Base-by-base conservation (phyloP, 2,888 invertebrate species). In the Hypena proboscidalis region DNA sequence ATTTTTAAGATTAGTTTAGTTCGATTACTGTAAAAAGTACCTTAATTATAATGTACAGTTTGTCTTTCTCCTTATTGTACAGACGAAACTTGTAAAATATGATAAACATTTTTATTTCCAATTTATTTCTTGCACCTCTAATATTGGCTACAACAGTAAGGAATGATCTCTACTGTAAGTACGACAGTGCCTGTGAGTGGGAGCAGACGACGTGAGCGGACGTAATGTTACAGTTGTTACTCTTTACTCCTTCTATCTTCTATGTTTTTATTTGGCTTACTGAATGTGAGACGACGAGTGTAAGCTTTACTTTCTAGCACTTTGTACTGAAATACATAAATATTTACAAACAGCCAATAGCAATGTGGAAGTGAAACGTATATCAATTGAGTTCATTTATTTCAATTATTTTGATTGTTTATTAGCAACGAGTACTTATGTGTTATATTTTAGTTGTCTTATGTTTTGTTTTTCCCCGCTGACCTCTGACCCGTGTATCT, bases 401-500 rank as follows among this genome's bases (percentile, higher is more conserved):
- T 80, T 77, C 64, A 69, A 75, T 85, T 85, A 75, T 83, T 83
- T 85, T 79, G 50, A 76, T 85, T 84, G 77, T 88, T 90, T 85
- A 70, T 89, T 90, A 89, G 85, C 85, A 64, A 86, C 80, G 81
- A 85, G 85, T 87, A 84, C 70, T 71, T 87, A 85, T 86, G 80
- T 90, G 90, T 90, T 83, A 80, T 84, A 85, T 89, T 91, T 92
- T 83, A 90, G 90, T 91, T 88, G 83, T 83, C 82, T 89, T 91
- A 83, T 92, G 90, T 92, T 93, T 91, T 91, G 85, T 92, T 92
- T 93, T 86, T 87, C 92, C 92, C 92, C 92, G 92, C 93, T 93
- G 93, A 93, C 93, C 93, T 93, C 92, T 93, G 92, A 92, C 93
- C 93, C 93, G 93, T 94, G 93, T 94, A 94, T 94, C 85, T 93